Evolutionary conservation across 2,113 vertebrate genomes (phyloP).

Genomic region (Trochalopteron elliotii): DNA sequence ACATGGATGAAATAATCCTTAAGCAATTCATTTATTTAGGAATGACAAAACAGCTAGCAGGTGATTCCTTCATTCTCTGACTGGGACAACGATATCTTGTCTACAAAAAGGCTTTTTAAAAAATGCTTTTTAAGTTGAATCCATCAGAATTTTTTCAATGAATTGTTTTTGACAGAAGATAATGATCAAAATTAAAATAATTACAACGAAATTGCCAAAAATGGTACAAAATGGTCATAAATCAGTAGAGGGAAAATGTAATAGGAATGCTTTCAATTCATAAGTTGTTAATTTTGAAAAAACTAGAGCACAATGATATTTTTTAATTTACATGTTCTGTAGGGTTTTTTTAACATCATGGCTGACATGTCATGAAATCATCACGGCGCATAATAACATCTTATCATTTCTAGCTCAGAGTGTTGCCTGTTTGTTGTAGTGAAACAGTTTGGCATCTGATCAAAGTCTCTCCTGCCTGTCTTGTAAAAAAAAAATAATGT

Average conservation of each 20-base stretch:
- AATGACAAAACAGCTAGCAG: not conserved
- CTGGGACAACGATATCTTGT: not conserved
- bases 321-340: not conserved
- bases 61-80: not conserved
- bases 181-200: not conserved
- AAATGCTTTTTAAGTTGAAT: not conserved
- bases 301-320: not conserved
- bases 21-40: slow-evolving; percentile 16
- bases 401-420: slow-evolving; percentile 50
- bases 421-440: slow-evolving; percentile 54
- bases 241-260: not conserved
- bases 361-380: slow-evolving; percentile 37
- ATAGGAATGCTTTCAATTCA: not conserved
- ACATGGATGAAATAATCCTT: not conserved
- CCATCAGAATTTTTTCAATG: not conserved
- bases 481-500: slow-evolving; percentile 55
- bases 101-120: not conserved
- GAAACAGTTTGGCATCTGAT: slow-evolving; percentile 53
- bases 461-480: slow-evolving; percentile 55
- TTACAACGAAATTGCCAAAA: not conserved
- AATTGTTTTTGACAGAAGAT: not conserved
- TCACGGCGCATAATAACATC: not conserved
- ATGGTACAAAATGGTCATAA: not conserved
- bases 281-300: not conserved
- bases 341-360: not conserved